phyloP scores from a whole-genome alignment of 2,797 vertebrate genomes.

The Coracias cyanogaster region DNA sequence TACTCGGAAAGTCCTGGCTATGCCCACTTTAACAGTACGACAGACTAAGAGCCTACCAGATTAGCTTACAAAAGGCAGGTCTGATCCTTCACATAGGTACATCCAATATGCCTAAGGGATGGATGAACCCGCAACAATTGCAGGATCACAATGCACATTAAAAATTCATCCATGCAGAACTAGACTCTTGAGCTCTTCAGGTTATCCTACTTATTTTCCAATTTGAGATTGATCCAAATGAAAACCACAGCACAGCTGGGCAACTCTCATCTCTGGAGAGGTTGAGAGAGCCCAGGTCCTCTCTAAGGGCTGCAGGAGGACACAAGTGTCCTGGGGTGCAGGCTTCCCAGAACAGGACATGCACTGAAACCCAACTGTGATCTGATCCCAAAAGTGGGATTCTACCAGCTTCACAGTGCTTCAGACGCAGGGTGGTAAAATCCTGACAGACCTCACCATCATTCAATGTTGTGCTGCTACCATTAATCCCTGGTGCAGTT shows the following conservation, averaged over 20 bases:
- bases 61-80: neutral
- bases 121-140: neutral
- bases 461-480: neutral
- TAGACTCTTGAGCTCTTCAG: neutral
- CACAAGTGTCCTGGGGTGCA: neutral
- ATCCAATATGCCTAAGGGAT: neutral
- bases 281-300: neutral
- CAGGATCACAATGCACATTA: neutral
- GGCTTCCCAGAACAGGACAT: neutral
- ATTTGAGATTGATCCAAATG: neutral
- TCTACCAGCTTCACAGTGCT: neutral
- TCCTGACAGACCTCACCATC: neutral
- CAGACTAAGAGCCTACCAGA: neutral
- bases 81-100: neutral
- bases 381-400: neutral
- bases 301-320: neutral
- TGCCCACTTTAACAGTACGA: fast-evolving
- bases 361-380: neutral
- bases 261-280: neutral
- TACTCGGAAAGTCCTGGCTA: neutral
- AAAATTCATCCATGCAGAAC: neutral
- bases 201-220: neutral
- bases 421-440: neutral
- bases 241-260: neutral
- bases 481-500: constrained; percentile 11